A percentile compares a stretch with the other conserved stretches of the same genome.
phyloP scores from a whole-genome alignment of 2,888 invertebrate genomes.

The Tanypteryx hageni region DNA sequence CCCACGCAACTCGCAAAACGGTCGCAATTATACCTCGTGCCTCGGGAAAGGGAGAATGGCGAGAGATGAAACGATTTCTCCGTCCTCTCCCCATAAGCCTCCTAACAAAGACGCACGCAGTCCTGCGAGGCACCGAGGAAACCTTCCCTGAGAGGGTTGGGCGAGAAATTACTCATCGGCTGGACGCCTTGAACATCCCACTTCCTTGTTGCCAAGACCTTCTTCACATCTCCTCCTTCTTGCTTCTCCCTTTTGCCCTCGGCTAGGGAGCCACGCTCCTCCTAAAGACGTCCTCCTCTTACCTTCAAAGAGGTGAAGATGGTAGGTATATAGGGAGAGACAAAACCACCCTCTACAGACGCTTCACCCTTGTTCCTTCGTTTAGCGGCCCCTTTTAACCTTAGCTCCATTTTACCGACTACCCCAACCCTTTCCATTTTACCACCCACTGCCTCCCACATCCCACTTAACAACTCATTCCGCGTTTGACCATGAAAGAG shows the following conservation, averaged over 20 bases:
- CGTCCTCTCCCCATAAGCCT: background rate
- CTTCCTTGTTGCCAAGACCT: constrained; percentile 35
- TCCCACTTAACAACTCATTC: background rate
- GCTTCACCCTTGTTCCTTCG: constrained; percentile 23
- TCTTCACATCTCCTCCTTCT: background rate
- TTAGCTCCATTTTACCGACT: background rate
- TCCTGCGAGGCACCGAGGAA: constrained; percentile 1
- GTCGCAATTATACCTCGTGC: background rate
- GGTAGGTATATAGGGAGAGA: background rate
- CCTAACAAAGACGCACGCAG: constrained; percentile 26
- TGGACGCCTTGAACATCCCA: constrained; percentile 26
- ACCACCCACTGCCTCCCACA: background rate
- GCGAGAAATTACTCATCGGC: constrained; percentile 21
- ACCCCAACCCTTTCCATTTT: constrained; percentile 4
- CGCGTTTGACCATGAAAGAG: constrained; percentile 27
- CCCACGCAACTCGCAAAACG: constrained; percentile 18
- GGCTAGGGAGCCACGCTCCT: background rate
- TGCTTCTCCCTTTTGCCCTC: constrained; percentile 19
- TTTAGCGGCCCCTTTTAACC: constrained; percentile 28
- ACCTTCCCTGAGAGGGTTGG: constrained; percentile 4
- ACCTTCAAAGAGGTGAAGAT: background rate
- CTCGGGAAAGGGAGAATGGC: background rate
- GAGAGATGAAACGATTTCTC: constrained; percentile 29
- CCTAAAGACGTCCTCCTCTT: background rate
- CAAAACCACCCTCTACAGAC: background rate